A percentile compares a stretch with the other conserved stretches of the same genome.
Conservation (phyloP, 2,888 invertebrate species). For the Ichneumon xanthorius region DNA sequence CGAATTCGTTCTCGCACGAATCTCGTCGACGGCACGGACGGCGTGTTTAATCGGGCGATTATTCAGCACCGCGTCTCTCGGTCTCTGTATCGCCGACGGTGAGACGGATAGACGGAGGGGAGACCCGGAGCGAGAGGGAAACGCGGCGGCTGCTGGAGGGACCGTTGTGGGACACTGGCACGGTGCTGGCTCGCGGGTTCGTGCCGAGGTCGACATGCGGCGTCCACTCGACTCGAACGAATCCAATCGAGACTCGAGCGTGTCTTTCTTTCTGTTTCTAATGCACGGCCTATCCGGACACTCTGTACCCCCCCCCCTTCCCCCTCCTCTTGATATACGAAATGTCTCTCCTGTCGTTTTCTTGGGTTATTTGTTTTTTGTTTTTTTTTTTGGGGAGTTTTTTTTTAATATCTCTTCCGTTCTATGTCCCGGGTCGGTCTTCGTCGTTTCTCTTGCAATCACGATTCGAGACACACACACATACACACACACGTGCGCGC, state of each 20-base stretch:
- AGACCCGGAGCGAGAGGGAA: not conserved
- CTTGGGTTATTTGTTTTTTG: not conserved
- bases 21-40: conserved; percentile 37
- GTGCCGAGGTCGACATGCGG: conserved; percentile 64
- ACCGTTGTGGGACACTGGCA: conserved; percentile 24
- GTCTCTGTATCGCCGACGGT: not conserved
- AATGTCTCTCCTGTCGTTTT: too few species aligned
- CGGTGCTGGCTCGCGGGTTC: conserved; percentile 49
- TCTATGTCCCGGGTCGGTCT: conserved; percentile 1
- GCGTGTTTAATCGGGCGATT: conserved; percentile 62
- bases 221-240: conserved; percentile 63
- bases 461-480: conserved; percentile 10
- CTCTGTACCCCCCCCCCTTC: not conserved
- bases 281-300: not conserved
- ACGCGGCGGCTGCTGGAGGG: not conserved
- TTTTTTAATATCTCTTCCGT: not conserved
- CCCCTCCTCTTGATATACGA: not conserved
- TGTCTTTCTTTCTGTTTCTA: conserved; percentile 55
- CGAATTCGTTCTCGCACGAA: conserved; percentile 65
- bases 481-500: not conserved
- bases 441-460: conserved; percentile 34
- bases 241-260: conserved; percentile 61
- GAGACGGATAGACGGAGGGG: not conserved
- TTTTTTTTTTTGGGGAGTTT: not conserved
- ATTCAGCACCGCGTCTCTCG: conserved; percentile 45